Conservation (phyloP, 2,113 vertebrate species). For the Parotia lawesii region DNA sequence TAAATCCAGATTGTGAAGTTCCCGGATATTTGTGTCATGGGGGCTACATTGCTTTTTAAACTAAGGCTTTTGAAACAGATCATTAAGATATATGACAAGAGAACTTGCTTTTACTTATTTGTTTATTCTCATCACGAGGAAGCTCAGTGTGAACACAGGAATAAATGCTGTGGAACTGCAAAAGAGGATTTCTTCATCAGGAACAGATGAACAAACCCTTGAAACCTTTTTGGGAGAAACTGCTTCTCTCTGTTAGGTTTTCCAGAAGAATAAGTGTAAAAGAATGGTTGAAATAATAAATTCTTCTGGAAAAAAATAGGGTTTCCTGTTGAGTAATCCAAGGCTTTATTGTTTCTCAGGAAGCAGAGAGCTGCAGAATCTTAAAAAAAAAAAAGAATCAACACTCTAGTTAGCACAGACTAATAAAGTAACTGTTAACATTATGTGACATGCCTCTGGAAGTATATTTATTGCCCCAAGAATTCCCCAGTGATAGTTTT, state of each 20-base stretch:
- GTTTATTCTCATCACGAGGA: not conserved
- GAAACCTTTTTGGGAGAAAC: not conserved
- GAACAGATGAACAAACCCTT: not conserved
- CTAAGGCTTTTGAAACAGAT: not conserved
- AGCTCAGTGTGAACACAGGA: not conserved
- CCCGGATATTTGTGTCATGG: not conserved
- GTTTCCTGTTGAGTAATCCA: constrained; percentile 8
- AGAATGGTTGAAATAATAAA: not conserved
- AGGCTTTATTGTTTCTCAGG: not conserved
- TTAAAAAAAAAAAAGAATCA: not conserved
- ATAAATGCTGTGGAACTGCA: not conserved
- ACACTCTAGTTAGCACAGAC: not conserved
- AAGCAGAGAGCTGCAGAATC: not conserved
- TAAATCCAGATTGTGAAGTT: not conserved
- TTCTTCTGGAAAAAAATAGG: not conserved
- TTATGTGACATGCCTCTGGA: not conserved
- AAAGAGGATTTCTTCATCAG: not conserved
- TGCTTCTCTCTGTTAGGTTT: not conserved
- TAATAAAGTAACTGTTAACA: not conserved
- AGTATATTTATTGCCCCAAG: not conserved
- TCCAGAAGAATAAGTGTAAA: not conserved
- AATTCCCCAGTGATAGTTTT: not conserved
- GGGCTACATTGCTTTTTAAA: not conserved
- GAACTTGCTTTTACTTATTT: not conserved
- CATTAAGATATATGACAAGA: not conserved